These are phyloP conservation scores for Phainopepla nitens DNA, from an alignment of 2,113 vertebrate genomes.

Conservation along the genomic window DNA sequence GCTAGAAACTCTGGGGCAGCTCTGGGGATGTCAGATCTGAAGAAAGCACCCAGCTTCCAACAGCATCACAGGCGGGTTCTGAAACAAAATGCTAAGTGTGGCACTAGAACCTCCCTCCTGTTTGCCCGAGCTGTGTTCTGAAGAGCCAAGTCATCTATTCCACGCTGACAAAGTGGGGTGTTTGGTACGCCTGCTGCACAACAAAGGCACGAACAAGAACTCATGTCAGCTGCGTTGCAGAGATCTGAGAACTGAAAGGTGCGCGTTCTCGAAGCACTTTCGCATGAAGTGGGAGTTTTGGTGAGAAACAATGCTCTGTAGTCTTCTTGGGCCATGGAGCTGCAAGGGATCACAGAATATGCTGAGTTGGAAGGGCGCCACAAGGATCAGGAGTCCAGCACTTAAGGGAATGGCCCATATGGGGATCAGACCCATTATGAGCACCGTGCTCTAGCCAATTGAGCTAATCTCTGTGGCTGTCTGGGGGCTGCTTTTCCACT, in stretches of 20 bases:
- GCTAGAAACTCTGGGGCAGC: conserved; percentile 34
- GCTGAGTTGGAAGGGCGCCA: neutral
- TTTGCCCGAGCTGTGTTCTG: neutral
- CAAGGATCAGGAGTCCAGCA: neutral
- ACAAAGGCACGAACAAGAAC: neutral
- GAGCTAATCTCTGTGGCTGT: neutral
- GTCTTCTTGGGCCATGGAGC: neutral
- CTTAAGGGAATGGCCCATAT: neutral
- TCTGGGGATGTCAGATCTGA: neutral
- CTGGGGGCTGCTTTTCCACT: neutral
- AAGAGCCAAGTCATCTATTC: conserved; percentile 16
- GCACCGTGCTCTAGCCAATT: neutral
- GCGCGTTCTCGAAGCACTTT: neutral
- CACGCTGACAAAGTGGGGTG: neutral
- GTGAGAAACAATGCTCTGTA: neutral
- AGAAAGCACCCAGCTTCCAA: neutral
- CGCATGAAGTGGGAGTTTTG: neutral
- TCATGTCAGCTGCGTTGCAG: neutral
- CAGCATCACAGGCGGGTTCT: neutral
- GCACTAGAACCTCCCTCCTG: neutral
- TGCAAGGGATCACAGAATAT: neutral
- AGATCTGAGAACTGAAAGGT: neutral
- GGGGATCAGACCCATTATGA: neutral
- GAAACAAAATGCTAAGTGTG: neutral
- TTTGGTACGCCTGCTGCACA: neutral